Conservation (phyloP, 2,888 invertebrate species). For the Erebia ligea region DNA sequence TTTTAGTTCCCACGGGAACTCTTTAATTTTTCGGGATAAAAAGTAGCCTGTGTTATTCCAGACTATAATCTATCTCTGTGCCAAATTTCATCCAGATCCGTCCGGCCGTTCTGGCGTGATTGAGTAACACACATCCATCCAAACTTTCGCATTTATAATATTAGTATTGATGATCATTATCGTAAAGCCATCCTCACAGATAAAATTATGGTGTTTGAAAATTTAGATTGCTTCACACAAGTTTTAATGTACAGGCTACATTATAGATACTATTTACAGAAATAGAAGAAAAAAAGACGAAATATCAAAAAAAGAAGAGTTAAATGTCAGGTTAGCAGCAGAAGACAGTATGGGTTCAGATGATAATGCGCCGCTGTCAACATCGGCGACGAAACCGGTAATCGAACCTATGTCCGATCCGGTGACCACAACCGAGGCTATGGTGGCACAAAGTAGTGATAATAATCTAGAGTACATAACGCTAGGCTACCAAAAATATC, state of each 20-base stretch:
- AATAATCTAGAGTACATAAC: constrained; percentile 29
- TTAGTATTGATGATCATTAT: too few relatives aligned
- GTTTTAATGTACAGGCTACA: background rate
- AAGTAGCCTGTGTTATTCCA: too few relatives aligned
- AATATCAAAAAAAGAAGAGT: constrained; percentile 51
- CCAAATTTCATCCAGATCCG: too few relatives aligned
- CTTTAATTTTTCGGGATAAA: too few relatives aligned
- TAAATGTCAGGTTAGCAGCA: constrained; percentile 21
- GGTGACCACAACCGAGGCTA: background rate
- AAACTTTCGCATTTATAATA: too few relatives aligned
- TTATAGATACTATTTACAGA: constrained; percentile 39
- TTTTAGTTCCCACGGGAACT: too few relatives aligned
- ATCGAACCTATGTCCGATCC: constrained; percentile 14
- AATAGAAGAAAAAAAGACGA: constrained; percentile 45
- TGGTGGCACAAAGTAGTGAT: constrained; percentile 4
- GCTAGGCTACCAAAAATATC: constrained; percentile 33
- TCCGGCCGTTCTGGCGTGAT: too few relatives aligned
- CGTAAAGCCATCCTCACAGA: too few relatives aligned
- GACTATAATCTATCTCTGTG: too few relatives aligned
- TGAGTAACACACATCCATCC: too few relatives aligned
- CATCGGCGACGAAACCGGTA: constrained; percentile 3
- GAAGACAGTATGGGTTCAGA: constrained; percentile 24
- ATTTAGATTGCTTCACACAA: background rate
- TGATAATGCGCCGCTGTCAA: constrained; percentile 20
- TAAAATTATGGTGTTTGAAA: too few relatives aligned